phyloP scores from a whole-genome alignment of 2,888 invertebrate genomes.

The Iphiclides podalirius region DNA sequence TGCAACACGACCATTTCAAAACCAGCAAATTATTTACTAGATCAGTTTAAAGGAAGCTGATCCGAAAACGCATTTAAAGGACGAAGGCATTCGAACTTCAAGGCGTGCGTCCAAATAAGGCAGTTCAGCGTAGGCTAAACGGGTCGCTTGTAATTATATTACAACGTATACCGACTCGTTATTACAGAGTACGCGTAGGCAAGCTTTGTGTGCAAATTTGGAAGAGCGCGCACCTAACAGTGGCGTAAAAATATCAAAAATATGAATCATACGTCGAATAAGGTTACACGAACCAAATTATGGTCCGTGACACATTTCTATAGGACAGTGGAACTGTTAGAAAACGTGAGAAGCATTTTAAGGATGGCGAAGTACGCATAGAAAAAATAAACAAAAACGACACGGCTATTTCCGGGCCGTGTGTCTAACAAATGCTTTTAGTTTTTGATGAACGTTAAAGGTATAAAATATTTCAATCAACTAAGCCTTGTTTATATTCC shows the following conservation, averaged over 20 bases:
- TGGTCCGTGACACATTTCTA: slow-evolving; percentile 19
- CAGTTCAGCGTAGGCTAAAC: slow-evolving; percentile 40
- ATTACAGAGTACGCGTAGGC: slow-evolving; percentile 26
- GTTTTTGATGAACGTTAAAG: no score
- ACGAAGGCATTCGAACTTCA: slow-evolving; percentile 32
- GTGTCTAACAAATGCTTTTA: background rate
- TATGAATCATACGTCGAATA: slow-evolving; percentile 18
- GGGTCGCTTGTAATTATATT: slow-evolving; percentile 35
- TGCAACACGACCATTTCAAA: no score
- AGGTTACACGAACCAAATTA: slow-evolving; percentile 16
- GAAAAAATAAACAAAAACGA: no score
- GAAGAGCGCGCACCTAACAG: slow-evolving; percentile 30
- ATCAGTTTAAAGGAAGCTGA: slow-evolving; percentile 14
- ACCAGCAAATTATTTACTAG: no score
- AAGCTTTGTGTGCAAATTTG: slow-evolving; percentile 32
- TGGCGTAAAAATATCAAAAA: slow-evolving; percentile 32
- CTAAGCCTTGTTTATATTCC: no score
- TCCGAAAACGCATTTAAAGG: slow-evolving; percentile 23
- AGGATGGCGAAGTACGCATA: slow-evolving; percentile 1
- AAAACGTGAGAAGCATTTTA: background rate
- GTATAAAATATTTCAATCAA: no score
- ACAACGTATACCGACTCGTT: slow-evolving; percentile 26
- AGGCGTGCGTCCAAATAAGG: slow-evolving; percentile 34
- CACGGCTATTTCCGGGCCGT: background rate
- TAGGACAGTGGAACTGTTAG: slow-evolving; percentile 2